These are phyloP conservation scores for Brachionus rotundiformis DNA, from an alignment of 1,140 invertebrate genomes.

Conservation along the genomic window DNA sequence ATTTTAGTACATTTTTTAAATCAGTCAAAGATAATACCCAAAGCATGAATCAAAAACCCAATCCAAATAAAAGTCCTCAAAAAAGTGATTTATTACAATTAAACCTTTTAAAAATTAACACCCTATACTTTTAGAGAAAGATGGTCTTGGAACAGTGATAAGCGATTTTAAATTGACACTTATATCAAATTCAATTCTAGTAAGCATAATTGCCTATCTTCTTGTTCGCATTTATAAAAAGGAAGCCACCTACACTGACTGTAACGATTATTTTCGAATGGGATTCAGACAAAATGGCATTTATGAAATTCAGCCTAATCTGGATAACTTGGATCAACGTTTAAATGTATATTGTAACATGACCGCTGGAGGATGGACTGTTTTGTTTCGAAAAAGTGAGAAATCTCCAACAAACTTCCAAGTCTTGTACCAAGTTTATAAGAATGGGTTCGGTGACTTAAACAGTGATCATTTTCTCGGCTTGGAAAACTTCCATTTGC, in stretches of 20 bases:
- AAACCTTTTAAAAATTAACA: not conserved
- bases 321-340: not conserved
- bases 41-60: not conserved
- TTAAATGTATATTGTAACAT: constrained; percentile 47
- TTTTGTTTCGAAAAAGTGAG: constrained; percentile 7
- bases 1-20: not conserved
- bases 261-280: constrained; percentile 34
- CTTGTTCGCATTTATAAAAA: not conserved
- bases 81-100: not conserved
- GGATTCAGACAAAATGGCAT: constrained; percentile 33
- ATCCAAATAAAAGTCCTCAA: not conserved
- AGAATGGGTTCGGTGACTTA: constrained; percentile 42
- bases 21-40: not conserved
- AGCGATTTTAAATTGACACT: constrained; percentile 43
- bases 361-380: constrained; percentile 28
- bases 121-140: not conserved
- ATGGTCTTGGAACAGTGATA: not conserved
- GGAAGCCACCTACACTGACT: constrained; percentile 3
- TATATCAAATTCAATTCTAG: constrained; percentile 20
- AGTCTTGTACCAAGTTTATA: not conserved
- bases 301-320: constrained; percentile 24
- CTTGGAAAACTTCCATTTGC: constrained; percentile 34
- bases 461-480: constrained; percentile 44
- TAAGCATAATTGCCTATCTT: constrained; percentile 25
- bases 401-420: constrained; percentile 6